Conservation (phyloP, 2,113 vertebrate species). For the Sylvilagus bachmani region DNA sequence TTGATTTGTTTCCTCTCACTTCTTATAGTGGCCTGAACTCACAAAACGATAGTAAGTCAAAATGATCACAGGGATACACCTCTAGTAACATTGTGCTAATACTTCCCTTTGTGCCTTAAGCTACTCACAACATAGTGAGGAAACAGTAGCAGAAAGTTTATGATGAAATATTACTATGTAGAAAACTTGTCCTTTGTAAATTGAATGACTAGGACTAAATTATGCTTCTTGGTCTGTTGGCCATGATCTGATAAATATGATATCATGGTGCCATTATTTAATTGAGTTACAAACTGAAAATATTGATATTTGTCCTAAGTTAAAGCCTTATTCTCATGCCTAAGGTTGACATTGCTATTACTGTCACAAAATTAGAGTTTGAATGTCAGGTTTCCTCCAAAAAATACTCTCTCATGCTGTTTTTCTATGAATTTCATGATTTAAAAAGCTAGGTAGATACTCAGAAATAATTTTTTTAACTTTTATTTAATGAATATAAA, state of each 20-base stretch:
- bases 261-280: slow-evolving; percentile 27
- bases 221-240: slow-evolving; percentile 41
- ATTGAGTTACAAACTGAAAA: slow-evolving; percentile 48
- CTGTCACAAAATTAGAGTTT: slow-evolving; percentile 34
- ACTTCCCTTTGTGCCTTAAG: background rate
- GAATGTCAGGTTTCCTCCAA: slow-evolving; percentile 34
- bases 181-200: slow-evolving; percentile 48
- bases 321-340: slow-evolving; percentile 34
- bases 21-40: background rate
- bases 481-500: too few relatives aligned
- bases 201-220: background rate
- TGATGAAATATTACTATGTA: background rate
- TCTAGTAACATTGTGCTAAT: slow-evolving; percentile 9
- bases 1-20: slow-evolving; percentile 25
- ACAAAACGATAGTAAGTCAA: slow-evolving; percentile 49
- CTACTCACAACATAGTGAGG: background rate
- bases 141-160: background rate
- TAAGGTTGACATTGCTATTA: slow-evolving; percentile 5
- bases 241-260: slow-evolving; percentile 47
- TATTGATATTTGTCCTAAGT: background rate
- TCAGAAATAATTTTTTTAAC: too few relatives aligned
- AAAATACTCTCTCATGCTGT: background rate
- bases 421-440: background rate
- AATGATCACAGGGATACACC: background rate
- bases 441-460: slow-evolving; percentile 5